These are phyloP conservation scores for Machimus rusticus DNA, from an alignment of 2,888 invertebrate genomes.

Conservation along the genomic window DNA sequence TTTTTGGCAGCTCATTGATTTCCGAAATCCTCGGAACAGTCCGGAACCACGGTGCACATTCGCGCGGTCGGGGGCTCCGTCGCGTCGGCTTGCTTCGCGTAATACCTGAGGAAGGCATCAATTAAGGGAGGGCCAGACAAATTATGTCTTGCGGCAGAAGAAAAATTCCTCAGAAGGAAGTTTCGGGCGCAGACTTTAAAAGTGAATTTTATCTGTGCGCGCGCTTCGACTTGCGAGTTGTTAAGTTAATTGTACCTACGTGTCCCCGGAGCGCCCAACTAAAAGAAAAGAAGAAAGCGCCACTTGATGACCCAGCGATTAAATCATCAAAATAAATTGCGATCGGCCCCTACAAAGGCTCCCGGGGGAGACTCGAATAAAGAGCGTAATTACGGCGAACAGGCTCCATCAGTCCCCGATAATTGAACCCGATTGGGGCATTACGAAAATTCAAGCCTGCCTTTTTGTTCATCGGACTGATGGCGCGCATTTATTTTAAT, in stretches of 20 bases:
- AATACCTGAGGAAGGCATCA: neutral
- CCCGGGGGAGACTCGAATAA: neutral
- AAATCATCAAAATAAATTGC: conserved; percentile 29
- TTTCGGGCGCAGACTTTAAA: neutral
- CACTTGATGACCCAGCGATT: conserved; percentile 19
- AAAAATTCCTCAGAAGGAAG: neutral
- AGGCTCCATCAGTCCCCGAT: neutral
- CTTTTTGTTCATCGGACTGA: neutral
- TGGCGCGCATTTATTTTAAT: neutral
- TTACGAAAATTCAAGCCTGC: neutral
- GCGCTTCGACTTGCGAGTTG: neutral
- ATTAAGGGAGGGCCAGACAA: conserved; percentile 9
- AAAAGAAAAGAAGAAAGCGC: conserved; percentile 25
- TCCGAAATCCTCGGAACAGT: neutral
- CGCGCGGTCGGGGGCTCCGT: neutral
- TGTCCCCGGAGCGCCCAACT: neutral
- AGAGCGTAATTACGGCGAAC: conserved; percentile 3
- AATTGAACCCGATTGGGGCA: neutral
- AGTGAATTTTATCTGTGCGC: neutral
- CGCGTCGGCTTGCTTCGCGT: neutral
- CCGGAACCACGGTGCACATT: neutral
- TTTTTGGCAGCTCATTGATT: neutral
- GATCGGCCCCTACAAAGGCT: neutral
- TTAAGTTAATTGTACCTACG: neutral
- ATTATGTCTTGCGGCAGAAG: neutral